phyloP scores from a whole-genome alignment of 2,113 vertebrate genomes.

The Lophochroa leadbeateri region DNA sequence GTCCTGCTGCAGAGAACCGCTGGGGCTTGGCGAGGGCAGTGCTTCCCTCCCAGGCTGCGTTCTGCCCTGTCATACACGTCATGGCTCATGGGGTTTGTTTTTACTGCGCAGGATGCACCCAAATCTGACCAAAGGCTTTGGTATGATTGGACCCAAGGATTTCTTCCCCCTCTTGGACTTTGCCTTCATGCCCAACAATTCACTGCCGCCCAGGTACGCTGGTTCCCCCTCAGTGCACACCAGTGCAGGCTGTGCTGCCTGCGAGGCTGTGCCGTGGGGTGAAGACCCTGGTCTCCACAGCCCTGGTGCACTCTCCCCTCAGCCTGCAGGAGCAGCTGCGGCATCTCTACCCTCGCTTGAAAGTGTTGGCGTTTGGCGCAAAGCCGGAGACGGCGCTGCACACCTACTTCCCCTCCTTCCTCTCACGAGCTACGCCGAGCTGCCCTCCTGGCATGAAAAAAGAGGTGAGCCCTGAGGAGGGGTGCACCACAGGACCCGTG shows the following conservation, averaged over 20 bases:
- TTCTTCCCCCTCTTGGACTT: conserved; percentile 97
- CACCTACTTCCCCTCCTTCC: conserved; percentile 94
- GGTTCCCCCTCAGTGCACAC: background rate
- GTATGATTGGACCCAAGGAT: conserved; percentile 94
- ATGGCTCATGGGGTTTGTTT: fast-evolving
- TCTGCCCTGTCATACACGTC: fast-evolving
- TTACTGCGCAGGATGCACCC: conserved; percentile 81
- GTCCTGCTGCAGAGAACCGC: background rate
- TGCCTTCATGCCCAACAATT: conserved; percentile 96
- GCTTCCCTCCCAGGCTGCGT: fast-evolving
- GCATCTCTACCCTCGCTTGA: conserved; percentile 89
- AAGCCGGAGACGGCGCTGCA: conserved; percentile 87
- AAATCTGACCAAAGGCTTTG: conserved; percentile 94
- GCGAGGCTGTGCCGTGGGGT: fast-evolving
- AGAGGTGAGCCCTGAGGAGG: conserved; percentile 78
- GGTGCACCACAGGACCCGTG: background rate
- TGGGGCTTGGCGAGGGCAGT: fast-evolving
- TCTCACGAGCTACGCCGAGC: conserved; percentile 86
- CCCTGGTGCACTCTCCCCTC: background rate
- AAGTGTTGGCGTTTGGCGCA: conserved; percentile 89
- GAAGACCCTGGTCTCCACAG: background rate
- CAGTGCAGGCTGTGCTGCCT: background rate
- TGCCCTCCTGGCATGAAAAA: conserved; percentile 88
- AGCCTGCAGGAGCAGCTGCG: conserved; percentile 94
- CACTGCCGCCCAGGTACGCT: conserved; percentile 83